Base-by-base conservation (phyloP, 2,888 invertebrate species). In the Drosophila formosana region DNA sequence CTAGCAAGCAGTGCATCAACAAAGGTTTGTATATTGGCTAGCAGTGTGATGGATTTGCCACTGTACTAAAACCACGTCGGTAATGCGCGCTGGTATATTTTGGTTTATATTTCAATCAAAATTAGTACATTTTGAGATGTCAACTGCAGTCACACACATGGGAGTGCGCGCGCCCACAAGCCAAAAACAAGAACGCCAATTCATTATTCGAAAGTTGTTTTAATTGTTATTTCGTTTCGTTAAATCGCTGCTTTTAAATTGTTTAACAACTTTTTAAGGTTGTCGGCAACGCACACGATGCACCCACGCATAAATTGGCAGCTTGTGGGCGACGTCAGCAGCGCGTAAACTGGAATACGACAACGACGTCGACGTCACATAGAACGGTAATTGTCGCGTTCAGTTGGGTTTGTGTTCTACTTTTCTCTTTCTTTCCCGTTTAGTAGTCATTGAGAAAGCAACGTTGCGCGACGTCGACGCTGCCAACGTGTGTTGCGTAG, bases 391-490 rank as follows among this genome's bases (percentile, higher is more conserved):
- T 78, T 76, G 78, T 63, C 65, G 60, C 65, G 53, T 66, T 65
- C 71, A 66, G 37, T 37, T 37, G 37, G n/a, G 37, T 37, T 74
- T 78, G 66, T 66, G 72, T 79, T 77, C 79, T 77, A 79, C 67
- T 41, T 77, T 75, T 72, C 77, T 68, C 67, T 79, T 69, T 37
- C 37, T 37, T 37, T 37, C 37, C n/a, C 69, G 56, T 74, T 68
- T 66, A 71, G 77, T 77, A 45, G 55, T 70, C 81, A 86, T 82
- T 82, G 81, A 86, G 84, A 75, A 86, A 70, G 72, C 69, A 65
- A 82, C 79, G 82, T 76, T 62, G 76, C 84, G 81, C 65, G 71
- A 67, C 39, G 39, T 41, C 65, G 71, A 67, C 65, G 71, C 63
- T 18, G 39, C 18, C 65, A 69, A 67, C 66, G 65, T 68, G 66